Evolutionary conservation across 2,888 invertebrate species (phyloP).

Genomic region (Acleris sparsana): DNA sequence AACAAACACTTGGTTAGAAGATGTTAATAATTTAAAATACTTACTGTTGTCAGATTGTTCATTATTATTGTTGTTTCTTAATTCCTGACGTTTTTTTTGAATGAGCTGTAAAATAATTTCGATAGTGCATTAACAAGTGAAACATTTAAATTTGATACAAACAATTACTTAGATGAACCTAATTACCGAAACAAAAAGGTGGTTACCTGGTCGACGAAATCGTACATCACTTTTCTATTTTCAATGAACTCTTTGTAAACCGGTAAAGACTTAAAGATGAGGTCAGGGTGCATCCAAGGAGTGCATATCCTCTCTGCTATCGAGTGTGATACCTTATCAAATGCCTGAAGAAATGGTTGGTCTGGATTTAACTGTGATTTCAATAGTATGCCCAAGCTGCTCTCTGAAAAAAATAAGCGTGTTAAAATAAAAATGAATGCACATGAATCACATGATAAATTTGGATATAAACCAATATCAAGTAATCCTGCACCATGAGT

Average conservation of each 20-base stretch:
- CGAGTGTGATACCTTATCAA: neutral
- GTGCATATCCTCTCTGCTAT: conserved; percentile 14
- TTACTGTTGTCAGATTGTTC: neutral
- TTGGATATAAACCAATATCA: too few species aligned
- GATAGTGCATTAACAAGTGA: neutral
- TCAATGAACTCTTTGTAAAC: conserved; percentile 6
- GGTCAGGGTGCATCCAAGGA: conserved; percentile 16
- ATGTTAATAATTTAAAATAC: neutral
- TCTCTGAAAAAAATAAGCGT: conserved; percentile 23
- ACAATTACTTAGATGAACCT: too few species aligned
- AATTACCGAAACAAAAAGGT: neutral
- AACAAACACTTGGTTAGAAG: too few species aligned
- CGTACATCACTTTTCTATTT: conserved; percentile 3
- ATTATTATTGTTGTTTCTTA: conserved; percentile 9
- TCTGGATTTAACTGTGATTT: conserved; percentile 33
- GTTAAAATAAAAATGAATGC: too few species aligned
- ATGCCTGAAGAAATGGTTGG: conserved; percentile 29
- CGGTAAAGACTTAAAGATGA: conserved; percentile 13
- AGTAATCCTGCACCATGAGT: too few species aligned
- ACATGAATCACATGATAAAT: too few species aligned
- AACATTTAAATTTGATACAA: too few species aligned
- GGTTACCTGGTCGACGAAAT: conserved; percentile 18
- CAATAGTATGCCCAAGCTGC: conserved; percentile 31
- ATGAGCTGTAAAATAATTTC: conserved; percentile 13
- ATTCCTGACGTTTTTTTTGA: conserved; percentile 8